A percentile compares a stretch with the other conserved stretches of the same genome.
Conservation (phyloP, 2,113 vertebrate genomes). For the Telmatochromis sp. region DNA sequence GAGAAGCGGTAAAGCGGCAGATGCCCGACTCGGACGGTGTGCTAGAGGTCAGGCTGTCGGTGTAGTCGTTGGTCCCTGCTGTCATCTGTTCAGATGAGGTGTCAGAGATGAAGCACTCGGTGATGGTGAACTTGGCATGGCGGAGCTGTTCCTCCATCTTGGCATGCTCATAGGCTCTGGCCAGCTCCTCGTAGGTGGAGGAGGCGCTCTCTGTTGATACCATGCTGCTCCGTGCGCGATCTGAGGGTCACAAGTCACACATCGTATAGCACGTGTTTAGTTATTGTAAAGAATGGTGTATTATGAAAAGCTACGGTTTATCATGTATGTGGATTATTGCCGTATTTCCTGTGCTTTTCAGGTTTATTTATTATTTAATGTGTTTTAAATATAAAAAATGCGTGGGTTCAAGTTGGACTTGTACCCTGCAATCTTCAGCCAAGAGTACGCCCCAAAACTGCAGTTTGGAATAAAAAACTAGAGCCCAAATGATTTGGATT, state of each 20-base stretch:
- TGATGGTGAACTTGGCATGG: conserved; percentile 99
- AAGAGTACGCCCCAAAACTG: background rate
- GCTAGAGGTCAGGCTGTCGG: conserved; percentile 97
- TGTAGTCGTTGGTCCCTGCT: conserved; percentile 98
- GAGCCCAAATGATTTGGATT: background rate
- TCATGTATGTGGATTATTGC: background rate
- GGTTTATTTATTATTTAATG: background rate
- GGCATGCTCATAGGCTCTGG: conserved; percentile 94
- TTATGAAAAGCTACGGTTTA: background rate
- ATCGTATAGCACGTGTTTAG: background rate
- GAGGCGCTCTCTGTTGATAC: conserved; percentile 99
- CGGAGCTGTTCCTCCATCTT: conserved; percentile 99
- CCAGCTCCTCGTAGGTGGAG: conserved; percentile 97
- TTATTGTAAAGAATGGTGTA: background rate
- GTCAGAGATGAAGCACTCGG: conserved; percentile 99
- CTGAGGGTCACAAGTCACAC: conserved; percentile 49
- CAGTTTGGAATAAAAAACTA: background rate
- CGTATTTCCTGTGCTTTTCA: background rate
- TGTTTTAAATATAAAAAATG: background rate
- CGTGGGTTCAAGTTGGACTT: background rate
- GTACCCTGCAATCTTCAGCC: background rate
- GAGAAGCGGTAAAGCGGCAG: conserved; percentile 96
- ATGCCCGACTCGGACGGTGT: conserved; percentile 98
- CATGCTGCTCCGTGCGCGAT: conserved; percentile 98
- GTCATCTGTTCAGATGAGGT: conserved; percentile 97